These are phyloP conservation scores for Columba janthina DNA, from an alignment of 2,113 vertebrate genomes.

Conservation along the genomic window DNA sequence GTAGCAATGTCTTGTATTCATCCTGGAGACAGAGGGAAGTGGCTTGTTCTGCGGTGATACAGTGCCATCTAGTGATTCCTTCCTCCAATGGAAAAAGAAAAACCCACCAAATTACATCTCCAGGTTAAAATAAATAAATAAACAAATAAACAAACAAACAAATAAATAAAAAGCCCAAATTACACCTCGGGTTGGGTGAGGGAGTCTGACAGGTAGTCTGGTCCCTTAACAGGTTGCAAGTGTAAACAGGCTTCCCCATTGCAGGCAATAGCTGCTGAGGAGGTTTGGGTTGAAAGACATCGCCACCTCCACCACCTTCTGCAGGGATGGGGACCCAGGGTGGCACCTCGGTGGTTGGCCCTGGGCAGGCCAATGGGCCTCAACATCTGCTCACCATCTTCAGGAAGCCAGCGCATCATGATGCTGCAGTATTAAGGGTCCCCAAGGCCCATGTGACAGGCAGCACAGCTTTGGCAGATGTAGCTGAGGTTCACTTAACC, in stretches of 20 bases:
- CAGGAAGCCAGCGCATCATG: background rate
- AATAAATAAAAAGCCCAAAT: background rate
- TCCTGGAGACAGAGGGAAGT: background rate
- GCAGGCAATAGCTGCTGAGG: background rate
- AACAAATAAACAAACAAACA: no score
- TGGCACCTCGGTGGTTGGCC: accelerated
- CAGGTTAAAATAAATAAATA: background rate
- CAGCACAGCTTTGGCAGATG: background rate
- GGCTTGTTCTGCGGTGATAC: background rate
- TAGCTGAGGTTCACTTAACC: background rate
- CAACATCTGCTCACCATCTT: background rate
- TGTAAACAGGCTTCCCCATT: background rate
- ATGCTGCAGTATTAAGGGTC: accelerated
- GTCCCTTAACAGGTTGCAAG: background rate
- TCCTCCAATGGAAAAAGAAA: background rate
- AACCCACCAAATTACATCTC: background rate
- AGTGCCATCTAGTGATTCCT: conserved; percentile 67
- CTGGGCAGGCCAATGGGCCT: background rate
- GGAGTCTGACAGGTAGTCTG: background rate
- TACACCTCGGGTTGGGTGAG: background rate
- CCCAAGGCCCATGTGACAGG: no score
- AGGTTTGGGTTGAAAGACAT: background rate
- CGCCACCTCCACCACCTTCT: background rate
- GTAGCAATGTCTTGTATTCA: background rate
- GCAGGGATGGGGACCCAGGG: accelerated